Evolutionary conservation across 2,888 invertebrate genomes (phyloP).

Genomic region (Drosophila paranaensis): DNA sequence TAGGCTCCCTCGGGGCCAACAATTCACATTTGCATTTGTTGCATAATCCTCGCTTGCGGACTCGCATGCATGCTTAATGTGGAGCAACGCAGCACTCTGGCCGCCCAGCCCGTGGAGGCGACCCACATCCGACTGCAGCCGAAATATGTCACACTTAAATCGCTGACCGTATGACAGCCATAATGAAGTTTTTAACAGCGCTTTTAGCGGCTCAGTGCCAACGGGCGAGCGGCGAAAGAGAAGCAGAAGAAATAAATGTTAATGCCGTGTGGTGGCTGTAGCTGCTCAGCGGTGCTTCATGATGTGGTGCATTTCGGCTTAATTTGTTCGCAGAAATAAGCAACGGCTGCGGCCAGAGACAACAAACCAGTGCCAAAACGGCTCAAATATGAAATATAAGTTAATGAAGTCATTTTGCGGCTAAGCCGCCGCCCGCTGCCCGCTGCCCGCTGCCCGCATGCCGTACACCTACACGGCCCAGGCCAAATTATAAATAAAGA

Average conservation of each 20-base stretch:
- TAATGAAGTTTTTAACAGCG: conserved; percentile 77
- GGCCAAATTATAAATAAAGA: conserved; percentile 23
- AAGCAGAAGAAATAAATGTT: conserved; percentile 30
- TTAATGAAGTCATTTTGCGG: conserved; percentile 78
- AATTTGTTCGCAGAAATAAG: conserved; percentile 73
- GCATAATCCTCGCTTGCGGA: conserved; percentile 11
- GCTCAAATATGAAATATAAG: conserved; percentile 66
- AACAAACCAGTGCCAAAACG: conserved; percentile 10
- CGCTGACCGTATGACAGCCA: conserved; percentile 59
- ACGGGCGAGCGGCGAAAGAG: not conserved
- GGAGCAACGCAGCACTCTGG: conserved; percentile 9
- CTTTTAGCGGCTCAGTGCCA: conserved; percentile 77
- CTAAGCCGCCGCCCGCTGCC: conserved; percentile 51
- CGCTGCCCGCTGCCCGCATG: conserved; percentile 15
- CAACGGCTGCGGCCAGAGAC: conserved; percentile 13
- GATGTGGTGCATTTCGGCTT: conserved; percentile 68
- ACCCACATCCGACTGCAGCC: conserved; percentile 32
- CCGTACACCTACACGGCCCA: conserved; percentile 12
- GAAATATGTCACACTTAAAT: conserved; percentile 75
- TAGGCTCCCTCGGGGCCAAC: not conserved
- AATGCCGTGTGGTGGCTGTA: conserved; percentile 37
- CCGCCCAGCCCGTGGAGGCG: conserved; percentile 2
- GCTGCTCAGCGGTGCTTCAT: conserved; percentile 37
- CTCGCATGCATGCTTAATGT: conserved; percentile 7
- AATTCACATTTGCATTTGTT: conserved; percentile 5